A percentile compares a stretch with the other conserved stretches of the same genome.
These are phyloP conservation scores for Ashinkailepas kermadecensis DNA, from an alignment of 2,888 invertebrate species.

Conservation along the genomic window DNA sequence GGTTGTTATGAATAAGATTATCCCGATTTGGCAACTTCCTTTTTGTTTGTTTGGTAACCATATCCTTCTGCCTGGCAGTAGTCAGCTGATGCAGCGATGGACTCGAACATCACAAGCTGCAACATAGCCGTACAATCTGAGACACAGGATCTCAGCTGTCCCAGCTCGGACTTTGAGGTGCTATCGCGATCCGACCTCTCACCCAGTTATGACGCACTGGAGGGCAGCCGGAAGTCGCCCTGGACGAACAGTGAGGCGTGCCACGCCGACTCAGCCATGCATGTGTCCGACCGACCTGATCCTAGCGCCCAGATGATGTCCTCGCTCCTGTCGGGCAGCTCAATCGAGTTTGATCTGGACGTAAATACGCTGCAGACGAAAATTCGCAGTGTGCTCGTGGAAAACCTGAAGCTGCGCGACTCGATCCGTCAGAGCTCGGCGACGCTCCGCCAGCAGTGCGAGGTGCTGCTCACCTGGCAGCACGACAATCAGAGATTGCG, in stretches of 20 bases:
- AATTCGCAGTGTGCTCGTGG: background rate
- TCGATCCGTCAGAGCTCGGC: background rate
- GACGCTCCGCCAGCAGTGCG: background rate
- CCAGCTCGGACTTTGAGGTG: no score
- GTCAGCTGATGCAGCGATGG: no score
- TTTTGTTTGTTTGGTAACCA: no score
- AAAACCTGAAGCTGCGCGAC: slow-evolving; percentile 6
- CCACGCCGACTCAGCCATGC: no score
- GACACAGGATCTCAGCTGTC: no score
- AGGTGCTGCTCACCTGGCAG: background rate
- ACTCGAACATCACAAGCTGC: no score
- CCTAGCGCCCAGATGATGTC: background rate
- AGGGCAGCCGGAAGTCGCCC: no score
- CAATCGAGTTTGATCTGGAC: background rate
- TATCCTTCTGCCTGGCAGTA: no score
- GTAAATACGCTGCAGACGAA: background rate
- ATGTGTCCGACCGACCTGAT: background rate
- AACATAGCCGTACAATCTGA: no score
- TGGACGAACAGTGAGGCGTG: no score
- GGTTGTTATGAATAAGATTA: background rate
- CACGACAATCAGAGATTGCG: background rate
- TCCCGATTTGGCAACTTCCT: background rate
- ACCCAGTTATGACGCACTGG: no score
- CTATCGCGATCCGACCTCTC: no score
- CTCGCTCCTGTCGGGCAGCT: slow-evolving; percentile 1